Conservation (phyloP, 2,113 vertebrate genomes). For the Arothron firmamentum region DNA sequence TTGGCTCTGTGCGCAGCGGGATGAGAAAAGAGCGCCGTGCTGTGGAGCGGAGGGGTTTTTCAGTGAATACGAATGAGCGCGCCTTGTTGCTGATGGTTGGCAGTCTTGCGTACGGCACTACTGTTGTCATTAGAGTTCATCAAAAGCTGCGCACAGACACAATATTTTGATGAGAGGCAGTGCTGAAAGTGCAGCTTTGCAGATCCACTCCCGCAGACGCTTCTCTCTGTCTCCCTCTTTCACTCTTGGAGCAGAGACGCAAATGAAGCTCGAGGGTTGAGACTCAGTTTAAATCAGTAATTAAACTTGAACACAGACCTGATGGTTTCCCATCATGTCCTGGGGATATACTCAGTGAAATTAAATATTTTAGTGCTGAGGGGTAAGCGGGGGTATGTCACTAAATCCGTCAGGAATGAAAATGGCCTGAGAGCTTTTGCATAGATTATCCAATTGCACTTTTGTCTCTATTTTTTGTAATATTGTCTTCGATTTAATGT, state of each 20-base stretch:
- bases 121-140: constrained; percentile 4
- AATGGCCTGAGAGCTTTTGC: constrained; percentile 75
- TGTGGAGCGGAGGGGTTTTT: constrained; percentile 73
- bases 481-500: constrained; percentile 86
- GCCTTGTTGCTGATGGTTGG: background rate
- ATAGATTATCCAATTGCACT: constrained; percentile 81
- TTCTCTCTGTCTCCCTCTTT: constrained; percentile 19
- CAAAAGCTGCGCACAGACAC: background rate
- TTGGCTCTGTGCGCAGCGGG: constrained; percentile 16
- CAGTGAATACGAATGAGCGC: background rate
- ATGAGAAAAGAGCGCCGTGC: constrained; percentile 61
- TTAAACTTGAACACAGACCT: constrained; percentile 92
- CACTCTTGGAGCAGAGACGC: constrained; percentile 57
- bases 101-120: constrained; percentile 3
- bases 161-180: background rate
- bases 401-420: constrained; percentile 86
- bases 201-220: background rate
- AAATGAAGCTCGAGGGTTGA: constrained; percentile 83
- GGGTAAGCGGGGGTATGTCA: constrained; percentile 82
- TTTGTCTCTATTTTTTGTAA: constrained; percentile 63
- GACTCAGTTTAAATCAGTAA: constrained; percentile 90
- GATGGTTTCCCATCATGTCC: constrained; percentile 84
- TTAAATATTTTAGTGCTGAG: constrained; percentile 87
- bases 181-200: background rate
- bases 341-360: constrained; percentile 82